Base-by-base conservation (phyloP, 1,140 invertebrate species). In the Yoshiicerus persimilis region DNA sequence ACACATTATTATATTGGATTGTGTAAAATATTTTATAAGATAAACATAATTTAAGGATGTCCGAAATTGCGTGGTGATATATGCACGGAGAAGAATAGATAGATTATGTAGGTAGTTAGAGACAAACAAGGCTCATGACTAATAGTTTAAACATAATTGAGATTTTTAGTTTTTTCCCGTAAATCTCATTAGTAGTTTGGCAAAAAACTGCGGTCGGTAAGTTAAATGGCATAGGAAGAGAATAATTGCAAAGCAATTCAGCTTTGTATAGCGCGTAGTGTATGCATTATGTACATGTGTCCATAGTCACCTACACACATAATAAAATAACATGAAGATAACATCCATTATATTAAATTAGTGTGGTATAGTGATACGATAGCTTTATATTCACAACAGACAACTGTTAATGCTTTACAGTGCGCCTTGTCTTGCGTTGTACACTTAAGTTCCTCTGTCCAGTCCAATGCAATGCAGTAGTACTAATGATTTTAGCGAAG, bases 121-220 rank as follows among this genome's bases (percentile, higher is more conserved):
- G 64, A 70, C 16, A n/a, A 77, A 80, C 75, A 80, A 80, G 75
- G 32, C 32, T 38, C 34, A 80, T 80, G 75, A 80, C 27, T 80
- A 80, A 80, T 80, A 80, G 75, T 36, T 80, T 80, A 80, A 80
- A 56, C 23, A 84, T 84, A 84, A 84, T 84, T 84, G 83, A 84
- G 83, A 84, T 84, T 84, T 84, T 84, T 23, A 84, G 38, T 47
- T 84, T 80, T 84, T 84, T 84, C 83, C 83, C 38, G 83, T 84
- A 84, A 84, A 84, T 84, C 83, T 84, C 83, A 84, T 84, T 84
- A 84, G 38, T 25, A 84, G 75, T 80, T 80, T 80, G 47, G 83
- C 83, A 84, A 84, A 84, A 84, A 84, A 30, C 47, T 16, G 75
- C n/a, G 30, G 34, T 80, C 75, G 75, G 75, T 80, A n/a, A 80